Evolutionary conservation across 2,797 vertebrate genomes (phyloP).

Genomic region (Danio kyathit): DNA sequence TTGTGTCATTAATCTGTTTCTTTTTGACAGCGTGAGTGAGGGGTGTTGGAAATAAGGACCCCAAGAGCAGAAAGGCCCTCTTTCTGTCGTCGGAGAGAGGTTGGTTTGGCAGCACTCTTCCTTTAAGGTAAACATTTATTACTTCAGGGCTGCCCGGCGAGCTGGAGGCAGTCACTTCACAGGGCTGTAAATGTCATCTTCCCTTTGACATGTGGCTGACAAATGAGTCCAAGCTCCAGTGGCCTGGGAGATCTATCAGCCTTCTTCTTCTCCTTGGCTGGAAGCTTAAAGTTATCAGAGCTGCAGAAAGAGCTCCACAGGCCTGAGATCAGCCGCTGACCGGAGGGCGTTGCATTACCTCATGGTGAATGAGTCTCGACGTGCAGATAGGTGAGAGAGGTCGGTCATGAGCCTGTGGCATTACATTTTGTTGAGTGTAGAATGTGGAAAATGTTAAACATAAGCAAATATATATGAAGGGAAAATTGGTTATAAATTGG

Average conservation of each 20-base stretch:
- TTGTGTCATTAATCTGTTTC: slow-evolving; percentile 93
- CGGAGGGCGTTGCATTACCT: slow-evolving; percentile 44
- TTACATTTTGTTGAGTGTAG: background rate
- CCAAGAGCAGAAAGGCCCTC: slow-evolving; percentile 55
- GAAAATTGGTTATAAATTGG: background rate
- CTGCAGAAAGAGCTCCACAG: slow-evolving; percentile 48
- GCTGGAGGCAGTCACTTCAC: slow-evolving; percentile 90
- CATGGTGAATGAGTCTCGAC: slow-evolving; percentile 30
- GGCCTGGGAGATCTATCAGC: slow-evolving; percentile 69
- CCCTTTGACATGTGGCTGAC: slow-evolving; percentile 94
- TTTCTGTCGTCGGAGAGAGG: slow-evolving; percentile 75
- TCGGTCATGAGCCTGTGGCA: slow-evolving; percentile 35
- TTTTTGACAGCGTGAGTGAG: slow-evolving; percentile 86
- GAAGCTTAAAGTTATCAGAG: slow-evolving; percentile 55
- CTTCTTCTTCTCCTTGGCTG: slow-evolving; percentile 64
- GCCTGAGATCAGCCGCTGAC: slow-evolving; percentile 30
- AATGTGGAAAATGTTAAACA: slow-evolving; percentile 1
- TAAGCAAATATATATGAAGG: background rate
- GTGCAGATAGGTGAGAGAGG: slow-evolving; percentile 31
- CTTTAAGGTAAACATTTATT: slow-evolving; percentile 99
- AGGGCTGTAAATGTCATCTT: slow-evolving; percentile 97
- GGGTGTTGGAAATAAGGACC: slow-evolving; percentile 79
- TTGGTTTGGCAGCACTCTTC: slow-evolving; percentile 78
- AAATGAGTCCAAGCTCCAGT: slow-evolving; percentile 87
- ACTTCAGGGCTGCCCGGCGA: slow-evolving; percentile 91